These are phyloP conservation scores for Reinhardtius hippoglossoides DNA, from an alignment of 2,113 vertebrate genomes.

Conservation along the genomic window DNA sequence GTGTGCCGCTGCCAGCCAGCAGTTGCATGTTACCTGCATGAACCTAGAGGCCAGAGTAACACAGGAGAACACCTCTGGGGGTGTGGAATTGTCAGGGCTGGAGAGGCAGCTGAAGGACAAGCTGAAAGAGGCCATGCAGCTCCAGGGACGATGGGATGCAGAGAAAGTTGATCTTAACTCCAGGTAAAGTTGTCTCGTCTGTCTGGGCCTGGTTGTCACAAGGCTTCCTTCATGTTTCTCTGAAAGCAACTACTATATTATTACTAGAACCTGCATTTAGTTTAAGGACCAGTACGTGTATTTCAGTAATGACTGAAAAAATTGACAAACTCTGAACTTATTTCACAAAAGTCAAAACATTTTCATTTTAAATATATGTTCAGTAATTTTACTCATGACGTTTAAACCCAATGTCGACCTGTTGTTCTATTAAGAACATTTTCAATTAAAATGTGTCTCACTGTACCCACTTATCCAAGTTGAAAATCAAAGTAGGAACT, in stretches of 20 bases:
- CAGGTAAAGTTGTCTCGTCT: slow-evolving; percentile 74
- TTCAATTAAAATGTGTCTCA: no score
- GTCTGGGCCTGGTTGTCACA: no score
- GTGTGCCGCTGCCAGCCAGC: slow-evolving; percentile 62
- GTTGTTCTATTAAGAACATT: no score
- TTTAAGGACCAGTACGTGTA: not conserved
- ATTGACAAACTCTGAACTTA: not conserved
- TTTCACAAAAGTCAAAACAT: no score
- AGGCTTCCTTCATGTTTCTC: no score
- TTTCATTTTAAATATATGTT: no score
- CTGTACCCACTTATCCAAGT: no score
- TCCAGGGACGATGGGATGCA: slow-evolving; percentile 83
- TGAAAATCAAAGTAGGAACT: no score
- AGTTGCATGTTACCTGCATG: slow-evolving; percentile 81
- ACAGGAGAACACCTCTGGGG: slow-evolving; percentile 55
- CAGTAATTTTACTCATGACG: no score
- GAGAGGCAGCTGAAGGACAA: slow-evolving; percentile 83
- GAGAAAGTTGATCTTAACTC: slow-evolving; percentile 87
- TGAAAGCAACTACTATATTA: not conserved
- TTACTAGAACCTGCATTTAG: not conserved
- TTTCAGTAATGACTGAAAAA: no score
- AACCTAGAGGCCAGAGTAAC: slow-evolving; percentile 75
- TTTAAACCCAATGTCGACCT: no score
- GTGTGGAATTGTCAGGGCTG: slow-evolving; percentile 69
- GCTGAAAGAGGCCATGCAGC: slow-evolving; percentile 83